A percentile compares a stretch with the other conserved stretches of the same genome.
phyloP scores from a whole-genome alignment of 2,888 invertebrate genomes.

The Abrostola tripartita region DNA sequence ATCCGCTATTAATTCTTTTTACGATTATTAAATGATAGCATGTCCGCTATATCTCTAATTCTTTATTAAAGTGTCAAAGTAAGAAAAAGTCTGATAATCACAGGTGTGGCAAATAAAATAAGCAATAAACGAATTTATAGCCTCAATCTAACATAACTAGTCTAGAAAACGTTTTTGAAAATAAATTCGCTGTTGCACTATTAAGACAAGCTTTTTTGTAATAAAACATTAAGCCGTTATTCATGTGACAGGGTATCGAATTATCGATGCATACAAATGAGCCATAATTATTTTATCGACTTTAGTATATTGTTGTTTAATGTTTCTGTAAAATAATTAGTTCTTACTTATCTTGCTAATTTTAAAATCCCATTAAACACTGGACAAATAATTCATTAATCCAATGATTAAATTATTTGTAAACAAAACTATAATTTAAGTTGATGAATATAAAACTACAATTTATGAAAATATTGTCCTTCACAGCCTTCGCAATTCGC shows the following conservation, averaged over 20 bases:
- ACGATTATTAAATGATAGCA: conserved; percentile 68
- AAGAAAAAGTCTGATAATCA: background rate
- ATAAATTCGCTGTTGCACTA: conserved; percentile 5
- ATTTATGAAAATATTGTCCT: too few relatives aligned
- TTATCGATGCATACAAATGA: too few relatives aligned
- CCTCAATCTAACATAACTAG: conserved; percentile 21
- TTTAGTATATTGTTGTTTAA: background rate
- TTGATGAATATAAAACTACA: too few relatives aligned
- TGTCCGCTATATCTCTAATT: conserved; percentile 5
- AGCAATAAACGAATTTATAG: conserved; percentile 40
- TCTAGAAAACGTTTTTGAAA: conserved; percentile 24
- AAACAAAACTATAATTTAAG: too few relatives aligned
- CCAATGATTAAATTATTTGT: too few relatives aligned
- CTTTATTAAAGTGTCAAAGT: background rate
- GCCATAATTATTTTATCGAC: background rate
- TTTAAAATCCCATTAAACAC: too few relatives aligned
- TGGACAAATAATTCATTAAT: too few relatives aligned
- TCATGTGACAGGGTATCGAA: conserved; percentile 24
- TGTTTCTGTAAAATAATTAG: background rate
- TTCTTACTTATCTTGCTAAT: too few relatives aligned
- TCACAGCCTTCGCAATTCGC: background rate
- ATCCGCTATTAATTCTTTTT: conserved; percentile 73
- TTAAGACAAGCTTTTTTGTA: conserved; percentile 7
- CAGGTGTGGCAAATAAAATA: conserved; percentile 34
- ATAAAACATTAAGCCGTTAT: conserved; percentile 15